Evolutionary conservation across 2,888 invertebrate genomes (phyloP), one percentile per base, ranked within the genome.

Genomic region (Microplitis manilae): DNA sequence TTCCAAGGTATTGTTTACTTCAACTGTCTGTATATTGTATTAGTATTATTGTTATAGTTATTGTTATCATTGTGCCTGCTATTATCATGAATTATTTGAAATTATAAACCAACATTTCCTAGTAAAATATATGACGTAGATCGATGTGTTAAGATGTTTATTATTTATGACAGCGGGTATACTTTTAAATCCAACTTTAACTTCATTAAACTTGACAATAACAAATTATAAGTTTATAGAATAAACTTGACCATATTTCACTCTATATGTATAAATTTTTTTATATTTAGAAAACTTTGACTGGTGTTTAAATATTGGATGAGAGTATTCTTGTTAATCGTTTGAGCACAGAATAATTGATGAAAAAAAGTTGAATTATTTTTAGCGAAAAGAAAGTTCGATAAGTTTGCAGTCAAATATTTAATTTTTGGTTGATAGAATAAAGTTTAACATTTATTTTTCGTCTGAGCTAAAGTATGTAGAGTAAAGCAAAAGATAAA

Each of bases 1-100:
- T 96, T 91, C 96, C 96, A 85, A 96, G 96, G 96, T 96, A 94
- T 70, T 70, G 59, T 70, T 17, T n/a, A 13, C 41, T 39, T 9
- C 15, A 41, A 13, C 17, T 40, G 67, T 8, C 40, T 68, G 41
- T 15, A 20, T 20, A 30, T 30, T 30, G 2, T 30, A 30, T 40
- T 6, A 68, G 5, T 68, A 7, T 39, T 68, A 50, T 41, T 41
- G 17, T 41, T 68, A 50, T 41, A 17, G 17, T 41, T 8, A 40
- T 40, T 67, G 64, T 15, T 64, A 30, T 64, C 6, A 64, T 17
- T 50, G 9, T 50, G 9, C 17, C 30, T 30, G 30, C 30, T 30
- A 30, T 30, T 30, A 30, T 30, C 30, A 30, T 30, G 30, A 2
- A 30, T 30, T 4, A 30, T 30, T 4, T 30, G 30, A 30, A 30